phyloP scores from a whole-genome alignment of 2,113 vertebrate species.

The Lagopus leucura region DNA sequence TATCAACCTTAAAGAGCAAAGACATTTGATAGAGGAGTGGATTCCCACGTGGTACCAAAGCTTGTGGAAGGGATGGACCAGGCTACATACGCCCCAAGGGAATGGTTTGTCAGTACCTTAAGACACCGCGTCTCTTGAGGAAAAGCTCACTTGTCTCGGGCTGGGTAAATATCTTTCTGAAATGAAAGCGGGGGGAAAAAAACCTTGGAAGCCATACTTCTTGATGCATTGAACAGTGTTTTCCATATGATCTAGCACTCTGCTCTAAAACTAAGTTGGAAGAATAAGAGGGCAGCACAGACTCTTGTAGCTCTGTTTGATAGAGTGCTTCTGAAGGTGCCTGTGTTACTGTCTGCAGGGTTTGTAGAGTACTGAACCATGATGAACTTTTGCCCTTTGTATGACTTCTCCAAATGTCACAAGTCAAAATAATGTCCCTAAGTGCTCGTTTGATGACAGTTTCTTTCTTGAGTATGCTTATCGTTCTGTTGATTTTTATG shows the following conservation, averaged over 20 bases:
- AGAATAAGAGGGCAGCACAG: not conserved
- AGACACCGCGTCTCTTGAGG: not conserved
- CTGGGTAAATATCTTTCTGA: not conserved
- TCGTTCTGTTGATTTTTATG: not conserved
- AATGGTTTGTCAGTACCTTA: not conserved
- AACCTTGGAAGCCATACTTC: not conserved
- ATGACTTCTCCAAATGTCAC: not conserved
- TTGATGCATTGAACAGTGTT: not conserved
- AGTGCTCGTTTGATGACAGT: not conserved
- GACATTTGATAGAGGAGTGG: accelerated
- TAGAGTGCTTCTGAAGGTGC: not conserved
- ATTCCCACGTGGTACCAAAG: not conserved
- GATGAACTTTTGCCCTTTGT: not conserved
- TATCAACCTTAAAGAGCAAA: not conserved
- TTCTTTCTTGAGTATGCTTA: not conserved
- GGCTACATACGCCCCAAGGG: not conserved
- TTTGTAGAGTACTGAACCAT: not conserved
- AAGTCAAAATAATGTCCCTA: not conserved
- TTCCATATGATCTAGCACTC: not conserved
- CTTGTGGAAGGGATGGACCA: not conserved
- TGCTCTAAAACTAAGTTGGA: not conserved
- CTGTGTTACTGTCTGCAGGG: not conserved
- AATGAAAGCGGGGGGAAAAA: not conserved
- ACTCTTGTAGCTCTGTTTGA: not conserved
- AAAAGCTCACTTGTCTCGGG: not conserved